phyloP scores from a whole-genome alignment of 1,140 invertebrate genomes.

The Drosophila mauritiana region DNA sequence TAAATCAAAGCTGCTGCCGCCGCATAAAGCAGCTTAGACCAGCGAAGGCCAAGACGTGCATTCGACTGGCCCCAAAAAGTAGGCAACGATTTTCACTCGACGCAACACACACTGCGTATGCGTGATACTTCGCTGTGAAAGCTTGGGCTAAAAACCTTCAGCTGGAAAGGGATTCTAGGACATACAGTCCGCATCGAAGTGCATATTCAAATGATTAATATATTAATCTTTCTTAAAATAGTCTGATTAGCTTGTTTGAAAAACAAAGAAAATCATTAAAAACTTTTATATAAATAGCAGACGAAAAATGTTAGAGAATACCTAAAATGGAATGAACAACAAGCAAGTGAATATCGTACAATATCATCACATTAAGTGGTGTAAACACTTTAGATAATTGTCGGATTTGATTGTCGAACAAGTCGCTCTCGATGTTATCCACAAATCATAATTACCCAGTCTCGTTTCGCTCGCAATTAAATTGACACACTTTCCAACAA shows the following conservation, averaged over 20 bases:
- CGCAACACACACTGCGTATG: constrained; percentile 18
- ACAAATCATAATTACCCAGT: not conserved
- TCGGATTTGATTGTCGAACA: not conserved
- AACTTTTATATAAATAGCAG: not conserved
- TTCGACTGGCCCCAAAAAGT: constrained; percentile 28
- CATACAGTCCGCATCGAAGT: constrained; percentile 2
- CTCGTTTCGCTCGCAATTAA: not conserved
- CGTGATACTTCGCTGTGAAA: constrained; percentile 7
- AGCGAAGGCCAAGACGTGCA: constrained; percentile 8
- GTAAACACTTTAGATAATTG: not conserved
- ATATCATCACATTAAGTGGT: not conserved
- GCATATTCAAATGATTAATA: not conserved
- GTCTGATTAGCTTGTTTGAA: too few species aligned
- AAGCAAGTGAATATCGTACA: not conserved
- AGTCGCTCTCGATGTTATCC: not conserved
- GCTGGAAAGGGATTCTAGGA: not conserved
- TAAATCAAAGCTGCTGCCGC: constrained; percentile 60
- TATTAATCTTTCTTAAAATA: not conserved
- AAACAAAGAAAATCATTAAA: too few species aligned
- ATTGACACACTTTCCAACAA: not conserved
- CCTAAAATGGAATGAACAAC: not conserved
- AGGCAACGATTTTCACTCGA: constrained; percentile 26
- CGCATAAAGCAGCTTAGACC: constrained; percentile 24
- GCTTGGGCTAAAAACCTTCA: not conserved
- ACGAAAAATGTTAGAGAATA: not conserved